A percentile compares a stretch with the other conserved stretches of the same genome.
These are phyloP conservation scores for Sialia sialis DNA, from an alignment of 2,113 vertebrate genomes.

Conservation along the genomic window DNA sequence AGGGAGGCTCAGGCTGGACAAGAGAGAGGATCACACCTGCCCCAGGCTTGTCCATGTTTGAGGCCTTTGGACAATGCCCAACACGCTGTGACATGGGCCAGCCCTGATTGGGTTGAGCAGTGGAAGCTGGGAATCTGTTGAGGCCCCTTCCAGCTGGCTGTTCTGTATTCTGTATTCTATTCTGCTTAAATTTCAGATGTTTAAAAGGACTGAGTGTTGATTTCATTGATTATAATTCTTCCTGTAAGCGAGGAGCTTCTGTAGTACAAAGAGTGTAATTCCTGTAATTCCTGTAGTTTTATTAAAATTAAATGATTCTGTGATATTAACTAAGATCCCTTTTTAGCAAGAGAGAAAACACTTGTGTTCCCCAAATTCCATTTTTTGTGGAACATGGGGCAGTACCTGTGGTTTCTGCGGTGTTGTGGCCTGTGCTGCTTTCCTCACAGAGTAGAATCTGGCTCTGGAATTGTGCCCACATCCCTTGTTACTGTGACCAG, in stretches of 20 bases:
- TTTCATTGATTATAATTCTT: neutral
- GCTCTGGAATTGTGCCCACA: neutral
- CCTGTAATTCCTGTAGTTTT: neutral
- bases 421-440: neutral
- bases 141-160: neutral
- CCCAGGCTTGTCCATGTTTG: fast-evolving
- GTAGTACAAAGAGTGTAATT: neutral
- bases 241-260: neutral
- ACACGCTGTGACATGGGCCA: neutral
- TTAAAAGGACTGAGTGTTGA: neutral
- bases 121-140: too few relatives aligned
- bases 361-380: neutral
- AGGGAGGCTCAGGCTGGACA: neutral
- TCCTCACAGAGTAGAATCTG: neutral
- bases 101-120: neutral
- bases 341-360: neutral
- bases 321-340: neutral
- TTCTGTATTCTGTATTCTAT: neutral
- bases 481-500: neutral
- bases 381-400: neutral
- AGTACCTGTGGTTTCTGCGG: neutral
- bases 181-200: neutral
- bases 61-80: neutral
- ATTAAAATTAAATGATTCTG: neutral
- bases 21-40: neutral